Evolutionary conservation across 2,797 vertebrate genomes (phyloP).

Genomic region (Sebastes diploproa): DNA sequence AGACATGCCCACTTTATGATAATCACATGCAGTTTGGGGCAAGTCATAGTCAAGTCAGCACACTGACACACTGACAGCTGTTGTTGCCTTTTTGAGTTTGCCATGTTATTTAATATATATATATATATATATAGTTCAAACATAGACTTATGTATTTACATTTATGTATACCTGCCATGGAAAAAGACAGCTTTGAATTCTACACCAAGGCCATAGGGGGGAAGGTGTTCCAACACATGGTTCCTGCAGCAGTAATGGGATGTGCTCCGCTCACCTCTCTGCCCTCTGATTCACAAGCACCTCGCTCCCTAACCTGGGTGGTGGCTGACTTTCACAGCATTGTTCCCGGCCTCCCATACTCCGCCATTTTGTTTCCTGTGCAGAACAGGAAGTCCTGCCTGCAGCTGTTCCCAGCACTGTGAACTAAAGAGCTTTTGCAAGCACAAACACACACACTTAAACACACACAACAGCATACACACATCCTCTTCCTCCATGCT

Average conservation of each 20-base stretch:
- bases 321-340: conserved; percentile 82
- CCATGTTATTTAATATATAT: no score
- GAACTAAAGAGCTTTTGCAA: conserved; percentile 50
- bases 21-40: no score
- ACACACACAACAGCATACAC: conserved; percentile 8
- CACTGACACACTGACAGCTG: no score
- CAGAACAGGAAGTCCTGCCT: conserved; percentile 77
- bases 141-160: not conserved
- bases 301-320: conserved; percentile 76
- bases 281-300: conserved; percentile 62
- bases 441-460: conserved; percentile 6
- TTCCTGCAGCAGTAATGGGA: conserved; percentile 41
- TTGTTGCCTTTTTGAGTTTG: no score
- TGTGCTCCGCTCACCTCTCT: conserved; percentile 51
- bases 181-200: conserved; percentile 9
- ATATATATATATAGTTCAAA: no score
- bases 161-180: not conserved
- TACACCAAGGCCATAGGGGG: conserved; percentile 25
- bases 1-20: no score
- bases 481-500: conserved; percentile 65
- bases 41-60: no score
- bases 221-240: conserved; percentile 43
- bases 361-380: conserved; percentile 79
- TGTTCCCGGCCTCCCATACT: conserved; percentile 71
- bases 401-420: conserved; percentile 77